Conservation (phyloP, 2,113 vertebrate species). For the Sinosuthora webbiana region DNA sequence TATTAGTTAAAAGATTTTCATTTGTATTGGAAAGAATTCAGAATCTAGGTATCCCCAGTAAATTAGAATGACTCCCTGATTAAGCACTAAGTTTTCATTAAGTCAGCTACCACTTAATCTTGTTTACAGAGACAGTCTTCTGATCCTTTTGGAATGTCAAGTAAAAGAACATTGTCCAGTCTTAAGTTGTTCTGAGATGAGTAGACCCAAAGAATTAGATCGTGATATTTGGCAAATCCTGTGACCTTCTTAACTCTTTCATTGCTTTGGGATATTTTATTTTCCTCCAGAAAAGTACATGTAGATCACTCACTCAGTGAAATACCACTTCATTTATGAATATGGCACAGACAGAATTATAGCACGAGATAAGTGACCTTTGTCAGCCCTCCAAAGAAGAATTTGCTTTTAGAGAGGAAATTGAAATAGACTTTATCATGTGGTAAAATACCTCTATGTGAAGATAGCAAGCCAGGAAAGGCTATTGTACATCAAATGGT, state of each 20-base stretch:
- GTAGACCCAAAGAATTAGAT: neutral
- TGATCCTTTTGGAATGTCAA: neutral
- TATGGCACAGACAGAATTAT: neutral
- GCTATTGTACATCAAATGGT: neutral
- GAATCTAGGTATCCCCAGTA: neutral
- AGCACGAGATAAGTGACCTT: neutral
- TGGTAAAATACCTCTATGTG: neutral
- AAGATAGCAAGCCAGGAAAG: neutral
- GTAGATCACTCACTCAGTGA: neutral
- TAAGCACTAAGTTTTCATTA: neutral
- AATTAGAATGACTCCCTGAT: neutral
- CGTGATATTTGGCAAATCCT: neutral
- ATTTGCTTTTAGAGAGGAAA: neutral
- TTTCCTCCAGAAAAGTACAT: neutral
- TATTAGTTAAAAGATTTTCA: neutral
- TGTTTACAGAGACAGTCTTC: neutral
- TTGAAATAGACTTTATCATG: neutral
- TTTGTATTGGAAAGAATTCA: neutral
- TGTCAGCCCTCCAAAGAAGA: slow-evolving; percentile 14
- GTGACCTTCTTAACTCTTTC: slow-evolving; percentile 28
- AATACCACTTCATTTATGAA: slow-evolving; percentile 19
- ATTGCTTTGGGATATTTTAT: neutral
- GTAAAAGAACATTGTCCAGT: neutral
- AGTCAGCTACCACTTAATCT: neutral
- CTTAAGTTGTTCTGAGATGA: neutral